These are phyloP conservation scores for Limnephilus lunatus DNA, from an alignment of 2,888 invertebrate genomes.

Conservation along the genomic window DNA sequence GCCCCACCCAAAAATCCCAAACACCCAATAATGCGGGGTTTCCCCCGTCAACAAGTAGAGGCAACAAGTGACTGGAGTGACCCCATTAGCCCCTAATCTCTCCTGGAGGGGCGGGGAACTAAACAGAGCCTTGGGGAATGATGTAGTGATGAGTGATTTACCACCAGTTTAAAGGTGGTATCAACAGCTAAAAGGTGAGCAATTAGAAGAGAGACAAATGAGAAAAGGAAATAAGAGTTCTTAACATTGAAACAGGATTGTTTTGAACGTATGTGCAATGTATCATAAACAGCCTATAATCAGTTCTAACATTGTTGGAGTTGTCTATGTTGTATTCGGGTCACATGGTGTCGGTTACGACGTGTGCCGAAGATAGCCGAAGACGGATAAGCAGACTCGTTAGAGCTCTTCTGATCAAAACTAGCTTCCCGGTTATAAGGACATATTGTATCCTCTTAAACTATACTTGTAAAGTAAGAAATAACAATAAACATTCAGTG, in stretches of 20 bases:
- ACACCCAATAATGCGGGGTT: not conserved
- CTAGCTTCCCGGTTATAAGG: too few species aligned
- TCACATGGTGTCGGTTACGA: too few species aligned
- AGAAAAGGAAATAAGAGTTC: not conserved
- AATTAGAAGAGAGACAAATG: not conserved
- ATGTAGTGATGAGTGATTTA: not conserved
- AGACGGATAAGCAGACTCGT: too few species aligned
- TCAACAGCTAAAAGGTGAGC: not conserved
- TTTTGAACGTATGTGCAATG: not conserved
- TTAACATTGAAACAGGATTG: not conserved
- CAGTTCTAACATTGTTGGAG: too few species aligned
- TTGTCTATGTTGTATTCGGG: too few species aligned
- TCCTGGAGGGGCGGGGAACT: not conserved
- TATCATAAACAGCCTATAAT: too few species aligned
- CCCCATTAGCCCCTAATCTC: conserved; percentile 15
- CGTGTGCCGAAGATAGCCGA: too few species aligned
- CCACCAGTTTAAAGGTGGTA: not conserved
- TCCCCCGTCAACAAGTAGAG: not conserved
- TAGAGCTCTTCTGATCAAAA: too few species aligned
- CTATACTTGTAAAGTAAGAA: too few species aligned
- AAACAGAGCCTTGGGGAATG: not conserved
- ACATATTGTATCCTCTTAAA: too few species aligned
- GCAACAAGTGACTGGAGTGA: conserved; percentile 9
- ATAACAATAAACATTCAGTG: too few species aligned
- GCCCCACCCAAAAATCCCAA: not conserved